These are phyloP conservation scores for Trachymyrmex septentrionalis DNA, from an alignment of 1,140 invertebrate genomes.

Conservation along the genomic window DNA sequence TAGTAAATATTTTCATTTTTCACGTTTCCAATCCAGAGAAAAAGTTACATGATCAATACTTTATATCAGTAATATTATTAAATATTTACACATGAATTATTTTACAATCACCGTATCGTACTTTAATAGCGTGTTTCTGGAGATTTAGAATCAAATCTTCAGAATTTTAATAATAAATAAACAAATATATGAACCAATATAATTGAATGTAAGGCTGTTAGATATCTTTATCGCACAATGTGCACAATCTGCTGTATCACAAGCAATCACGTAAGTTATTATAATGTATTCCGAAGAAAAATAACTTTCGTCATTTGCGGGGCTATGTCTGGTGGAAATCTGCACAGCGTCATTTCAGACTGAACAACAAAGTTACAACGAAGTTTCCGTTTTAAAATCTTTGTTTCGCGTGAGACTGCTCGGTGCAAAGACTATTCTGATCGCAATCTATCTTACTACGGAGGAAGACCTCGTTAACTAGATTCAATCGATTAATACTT, in stretches of 20 bases:
- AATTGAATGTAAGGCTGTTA: neutral
- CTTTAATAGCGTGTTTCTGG: neutral
- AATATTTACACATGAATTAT: neutral
- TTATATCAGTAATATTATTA: neutral
- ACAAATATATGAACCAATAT: neutral
- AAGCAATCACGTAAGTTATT: constrained; percentile 15
- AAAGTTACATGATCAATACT: neutral
- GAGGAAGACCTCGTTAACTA: neutral
- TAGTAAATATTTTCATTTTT: too few relatives aligned
- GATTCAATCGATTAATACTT: constrained; percentile 27
- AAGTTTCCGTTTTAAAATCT: constrained; percentile 23
- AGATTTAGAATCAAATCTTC: neutral
- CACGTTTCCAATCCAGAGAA: too few relatives aligned
- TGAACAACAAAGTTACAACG: constrained; percentile 18
- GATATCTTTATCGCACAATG: neutral
- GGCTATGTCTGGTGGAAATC: neutral
- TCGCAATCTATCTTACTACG: neutral
- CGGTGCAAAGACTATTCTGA: constrained; percentile 15
- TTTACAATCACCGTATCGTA: neutral
- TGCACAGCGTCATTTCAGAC: constrained; percentile 22
- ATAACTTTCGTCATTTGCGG: constrained; percentile 28
- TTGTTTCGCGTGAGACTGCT: constrained; percentile 34
- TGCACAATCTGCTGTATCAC: neutral
- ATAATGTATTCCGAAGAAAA: constrained; percentile 26
- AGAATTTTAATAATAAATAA: too few relatives aligned